Conservation (phyloP, 2,113 vertebrate species). For the Tylochromis polylepis region DNA sequence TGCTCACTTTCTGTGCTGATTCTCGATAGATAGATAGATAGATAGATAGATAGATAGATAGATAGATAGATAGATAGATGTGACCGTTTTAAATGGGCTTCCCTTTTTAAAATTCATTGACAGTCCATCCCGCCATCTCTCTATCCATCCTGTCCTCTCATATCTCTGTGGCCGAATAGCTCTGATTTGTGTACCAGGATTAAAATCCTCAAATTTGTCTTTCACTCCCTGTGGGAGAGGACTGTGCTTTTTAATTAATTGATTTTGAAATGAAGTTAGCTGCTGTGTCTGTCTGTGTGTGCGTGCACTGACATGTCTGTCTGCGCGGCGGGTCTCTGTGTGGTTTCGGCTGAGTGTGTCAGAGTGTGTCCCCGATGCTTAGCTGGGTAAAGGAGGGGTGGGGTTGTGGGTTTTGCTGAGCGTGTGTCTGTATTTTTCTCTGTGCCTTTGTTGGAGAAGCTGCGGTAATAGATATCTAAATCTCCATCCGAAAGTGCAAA, state of each 20-base stretch:
- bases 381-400: not conserved
- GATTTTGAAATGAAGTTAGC: constrained; percentile 64
- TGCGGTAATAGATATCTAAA: not conserved
- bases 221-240: constrained; percentile 51
- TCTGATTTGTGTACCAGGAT: constrained; percentile 62
- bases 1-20: not conserved
- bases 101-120: constrained; percentile 49
- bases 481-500: not conserved
- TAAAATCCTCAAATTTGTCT: constrained; percentile 63
- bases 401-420: not conserved
- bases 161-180: constrained; percentile 42
- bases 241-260: constrained; percentile 63
- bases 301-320: not conserved
- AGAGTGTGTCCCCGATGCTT: not conserved
- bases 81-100: not conserved
- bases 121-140: not conserved
- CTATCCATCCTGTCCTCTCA: constrained; percentile 37
- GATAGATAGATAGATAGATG: not conserved
- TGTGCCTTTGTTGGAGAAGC: not conserved
- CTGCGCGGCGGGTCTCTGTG: not conserved
- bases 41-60: not conserved
- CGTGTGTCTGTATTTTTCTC: not conserved
- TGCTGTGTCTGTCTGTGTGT: not conserved
- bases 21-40: not conserved
- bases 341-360: not conserved